Evolutionary conservation across 2,888 invertebrate genomes (phyloP).

Genomic region (Campopleginae sp.): DNA sequence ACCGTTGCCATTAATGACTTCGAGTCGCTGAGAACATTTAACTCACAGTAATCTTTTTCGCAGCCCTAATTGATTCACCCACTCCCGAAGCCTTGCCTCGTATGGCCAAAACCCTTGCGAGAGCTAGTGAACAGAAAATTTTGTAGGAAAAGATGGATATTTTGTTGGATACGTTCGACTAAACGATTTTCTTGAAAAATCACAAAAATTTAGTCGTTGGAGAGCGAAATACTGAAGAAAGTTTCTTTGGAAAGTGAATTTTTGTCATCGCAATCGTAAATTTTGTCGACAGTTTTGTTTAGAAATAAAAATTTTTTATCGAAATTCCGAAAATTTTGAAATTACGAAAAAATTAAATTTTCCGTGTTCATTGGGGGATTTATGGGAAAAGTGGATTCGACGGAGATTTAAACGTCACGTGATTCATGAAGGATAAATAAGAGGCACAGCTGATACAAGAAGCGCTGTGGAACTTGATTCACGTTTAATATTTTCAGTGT

Average conservation of each 20-base stretch:
- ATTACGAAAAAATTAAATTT: no score
- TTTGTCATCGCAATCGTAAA: no score
- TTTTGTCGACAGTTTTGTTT: no score
- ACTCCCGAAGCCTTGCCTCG: neutral
- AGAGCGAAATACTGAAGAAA: no score
- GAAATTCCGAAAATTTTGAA: no score
- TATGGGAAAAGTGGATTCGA: neutral
- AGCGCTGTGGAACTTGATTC: constrained; percentile 45
- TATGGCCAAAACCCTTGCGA: neutral
- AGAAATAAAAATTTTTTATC: no score
- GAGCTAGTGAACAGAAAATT: constrained; percentile 29
- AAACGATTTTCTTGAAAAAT: no score
- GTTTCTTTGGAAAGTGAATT: no score
- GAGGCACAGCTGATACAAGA: constrained; percentile 23
- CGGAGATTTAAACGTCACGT: constrained; percentile 10
- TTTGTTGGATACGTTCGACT: no score
- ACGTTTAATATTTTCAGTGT: constrained; percentile 29
- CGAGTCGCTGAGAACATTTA: neutral
- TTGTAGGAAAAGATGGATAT: no score
- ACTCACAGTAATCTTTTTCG: neutral
- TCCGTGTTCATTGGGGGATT: no score
- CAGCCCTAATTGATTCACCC: neutral
- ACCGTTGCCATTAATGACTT: neutral
- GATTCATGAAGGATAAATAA: constrained; percentile 32
- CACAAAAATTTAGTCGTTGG: no score